phyloP scores from a whole-genome alignment of 2,113 vertebrate genomes.

The Vanacampus margaritifer region DNA sequence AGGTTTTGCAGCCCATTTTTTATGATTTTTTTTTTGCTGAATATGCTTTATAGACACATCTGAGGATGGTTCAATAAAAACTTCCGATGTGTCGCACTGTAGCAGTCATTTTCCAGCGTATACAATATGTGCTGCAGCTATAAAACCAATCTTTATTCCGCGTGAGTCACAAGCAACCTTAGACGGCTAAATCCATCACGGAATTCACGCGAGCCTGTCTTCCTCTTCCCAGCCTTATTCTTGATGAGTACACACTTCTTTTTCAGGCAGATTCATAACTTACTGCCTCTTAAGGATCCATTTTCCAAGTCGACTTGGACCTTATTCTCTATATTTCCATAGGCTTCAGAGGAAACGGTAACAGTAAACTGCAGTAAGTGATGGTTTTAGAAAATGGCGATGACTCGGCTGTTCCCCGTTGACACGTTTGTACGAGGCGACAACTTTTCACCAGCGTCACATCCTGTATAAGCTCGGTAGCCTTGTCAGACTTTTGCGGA shows the following conservation, averaged over 20 bases:
- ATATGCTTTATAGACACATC: background rate
- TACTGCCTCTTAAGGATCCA: slow-evolving; percentile 32
- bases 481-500: no score
- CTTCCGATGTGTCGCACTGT: background rate
- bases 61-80: slow-evolving; percentile 3
- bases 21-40: background rate
- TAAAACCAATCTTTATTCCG: slow-evolving; percentile 49
- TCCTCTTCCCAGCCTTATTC: slow-evolving; percentile 23
- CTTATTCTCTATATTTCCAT: slow-evolving; percentile 17
- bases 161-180: slow-evolving; percentile 48
- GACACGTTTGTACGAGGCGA: no score
- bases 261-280: slow-evolving; percentile 27
- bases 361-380: slow-evolving; percentile 26
- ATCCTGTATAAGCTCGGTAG: no score
- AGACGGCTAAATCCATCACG: slow-evolving; percentile 59
- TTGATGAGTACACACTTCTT: slow-evolving; percentile 48
- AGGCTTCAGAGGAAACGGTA: slow-evolving; percentile 20
- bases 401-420: slow-evolving; percentile 5
- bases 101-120: background rate
- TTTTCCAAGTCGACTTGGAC: slow-evolving; percentile 7
- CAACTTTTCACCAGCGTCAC: no score
- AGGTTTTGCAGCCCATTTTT: background rate
- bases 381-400: slow-evolving; percentile 9
- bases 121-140: slow-evolving; percentile 25
- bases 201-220: slow-evolving; percentile 40